A percentile compares a stretch with the other conserved stretches of the same genome.
phyloP scores from a whole-genome alignment of 2,888 invertebrate species.

The Netelia fuscicornis region DNA sequence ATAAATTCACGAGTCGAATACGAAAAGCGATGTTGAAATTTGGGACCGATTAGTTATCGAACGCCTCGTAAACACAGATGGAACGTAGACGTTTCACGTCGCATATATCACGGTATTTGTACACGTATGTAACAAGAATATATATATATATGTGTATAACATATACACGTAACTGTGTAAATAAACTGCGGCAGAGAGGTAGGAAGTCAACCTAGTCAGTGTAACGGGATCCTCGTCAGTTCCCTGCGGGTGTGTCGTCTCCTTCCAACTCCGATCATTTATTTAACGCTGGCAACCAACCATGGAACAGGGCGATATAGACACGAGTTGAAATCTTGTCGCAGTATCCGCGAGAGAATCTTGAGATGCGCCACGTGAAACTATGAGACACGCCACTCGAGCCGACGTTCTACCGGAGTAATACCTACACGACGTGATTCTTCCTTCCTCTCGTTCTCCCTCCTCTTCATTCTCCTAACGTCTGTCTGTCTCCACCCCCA shows the following conservation, averaged over 20 bases:
- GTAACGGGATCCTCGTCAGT: conserved; percentile 33
- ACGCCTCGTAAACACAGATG: too few species aligned
- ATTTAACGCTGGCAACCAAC: conserved; percentile 57
- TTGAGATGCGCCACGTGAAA: background rate
- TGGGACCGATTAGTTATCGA: too few species aligned
- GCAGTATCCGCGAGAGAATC: conserved; percentile 25
- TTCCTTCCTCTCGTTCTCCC: background rate
- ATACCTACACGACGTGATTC: background rate
- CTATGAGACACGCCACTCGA: background rate
- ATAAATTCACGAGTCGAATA: too few species aligned
- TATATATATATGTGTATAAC: background rate
- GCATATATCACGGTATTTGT: background rate
- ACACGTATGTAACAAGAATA: background rate
- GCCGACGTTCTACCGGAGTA: background rate
- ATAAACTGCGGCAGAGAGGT: conserved; percentile 11
- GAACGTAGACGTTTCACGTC: background rate
- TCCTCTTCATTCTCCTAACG: background rate
- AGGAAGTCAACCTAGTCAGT: conserved; percentile 30
- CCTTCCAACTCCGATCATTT: conserved; percentile 49
- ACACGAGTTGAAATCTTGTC: conserved; percentile 38
- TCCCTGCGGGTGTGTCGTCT: conserved; percentile 18
- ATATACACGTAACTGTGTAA: background rate
- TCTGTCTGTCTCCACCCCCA: background rate
- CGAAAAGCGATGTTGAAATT: too few species aligned
- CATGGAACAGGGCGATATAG: conserved; percentile 23